These are phyloP conservation scores for Tragelaphus scriptus DNA, from an alignment of 2,113 vertebrate species.

Conservation along the genomic window DNA sequence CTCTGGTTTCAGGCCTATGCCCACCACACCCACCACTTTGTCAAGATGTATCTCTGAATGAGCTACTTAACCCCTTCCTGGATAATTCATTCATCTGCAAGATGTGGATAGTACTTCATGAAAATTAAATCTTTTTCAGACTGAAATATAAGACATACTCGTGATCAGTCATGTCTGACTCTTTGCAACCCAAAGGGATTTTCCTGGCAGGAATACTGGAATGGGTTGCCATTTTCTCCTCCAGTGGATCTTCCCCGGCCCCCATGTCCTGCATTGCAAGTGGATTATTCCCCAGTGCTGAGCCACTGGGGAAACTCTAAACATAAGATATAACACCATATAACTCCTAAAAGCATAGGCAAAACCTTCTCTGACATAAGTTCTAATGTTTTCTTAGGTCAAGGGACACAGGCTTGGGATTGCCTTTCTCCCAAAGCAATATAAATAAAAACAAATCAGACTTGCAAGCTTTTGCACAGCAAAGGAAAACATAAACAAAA, in stretches of 20 bases:
- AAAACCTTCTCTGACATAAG: not conserved
- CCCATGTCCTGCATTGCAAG: not conserved
- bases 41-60: not conserved
- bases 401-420: not conserved
- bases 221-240: not conserved
- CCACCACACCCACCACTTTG: not conserved
- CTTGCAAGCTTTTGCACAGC: not conserved
- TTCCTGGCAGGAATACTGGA: not conserved
- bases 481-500: not conserved
- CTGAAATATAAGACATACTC: not conserved
- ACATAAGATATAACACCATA: not conserved
- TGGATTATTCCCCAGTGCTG: not conserved
- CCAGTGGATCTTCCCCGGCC: not conserved
- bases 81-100: not conserved
- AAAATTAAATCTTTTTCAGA: not conserved
- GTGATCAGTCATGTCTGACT: not conserved
- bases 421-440: not conserved
- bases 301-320: not conserved
- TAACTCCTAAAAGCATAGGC: not conserved
- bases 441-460: too few relatives aligned
- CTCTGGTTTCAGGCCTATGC: not conserved
- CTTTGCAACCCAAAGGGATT: not conserved
- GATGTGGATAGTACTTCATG: not conserved
- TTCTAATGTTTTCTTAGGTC: not conserved
- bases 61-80: not conserved